Conservation (phyloP, 2,888 invertebrate genomes). For the Anoplius nigerrimus region DNA sequence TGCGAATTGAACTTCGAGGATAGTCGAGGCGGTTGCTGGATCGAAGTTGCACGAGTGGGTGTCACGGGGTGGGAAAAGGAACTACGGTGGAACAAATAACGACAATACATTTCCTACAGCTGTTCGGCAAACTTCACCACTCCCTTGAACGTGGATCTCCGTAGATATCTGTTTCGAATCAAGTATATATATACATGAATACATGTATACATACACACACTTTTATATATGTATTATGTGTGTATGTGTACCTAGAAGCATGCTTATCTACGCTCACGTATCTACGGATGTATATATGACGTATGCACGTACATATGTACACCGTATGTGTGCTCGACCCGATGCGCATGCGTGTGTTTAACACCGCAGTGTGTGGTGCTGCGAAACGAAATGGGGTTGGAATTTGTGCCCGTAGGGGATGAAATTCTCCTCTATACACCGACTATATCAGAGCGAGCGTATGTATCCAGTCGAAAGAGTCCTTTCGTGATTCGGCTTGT, state of each 20-base stretch:
- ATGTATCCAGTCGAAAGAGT: constrained; percentile 33
- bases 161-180: too few relatives aligned
- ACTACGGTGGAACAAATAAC: constrained; percentile 61
- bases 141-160: constrained; percentile 20
- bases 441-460: constrained; percentile 15
- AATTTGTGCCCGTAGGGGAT: constrained; percentile 37
- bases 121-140: constrained; percentile 62
- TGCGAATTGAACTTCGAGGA: constrained; percentile 34
- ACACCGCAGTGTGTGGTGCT: constrained; percentile 21
- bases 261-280: not conserved
- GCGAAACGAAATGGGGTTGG: constrained; percentile 33
- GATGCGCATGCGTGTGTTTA: constrained; percentile 15
- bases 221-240: not conserved
- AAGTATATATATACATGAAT: constrained; percentile 3
- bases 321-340: constrained; percentile 4
- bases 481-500: constrained; percentile 42
- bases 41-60: constrained; percentile 18
- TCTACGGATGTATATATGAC: not conserved
- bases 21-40: constrained; percentile 8
- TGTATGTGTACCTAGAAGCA: constrained; percentile 9
- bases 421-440: constrained; percentile 35
- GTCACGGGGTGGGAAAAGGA: constrained; percentile 33
- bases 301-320: too few relatives aligned
- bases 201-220: not conserved
- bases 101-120: constrained; percentile 67